These are phyloP conservation scores for Craseonycteris thonglongyai DNA, from an alignment of 2,113 vertebrate species.

Conservation along the genomic window DNA sequence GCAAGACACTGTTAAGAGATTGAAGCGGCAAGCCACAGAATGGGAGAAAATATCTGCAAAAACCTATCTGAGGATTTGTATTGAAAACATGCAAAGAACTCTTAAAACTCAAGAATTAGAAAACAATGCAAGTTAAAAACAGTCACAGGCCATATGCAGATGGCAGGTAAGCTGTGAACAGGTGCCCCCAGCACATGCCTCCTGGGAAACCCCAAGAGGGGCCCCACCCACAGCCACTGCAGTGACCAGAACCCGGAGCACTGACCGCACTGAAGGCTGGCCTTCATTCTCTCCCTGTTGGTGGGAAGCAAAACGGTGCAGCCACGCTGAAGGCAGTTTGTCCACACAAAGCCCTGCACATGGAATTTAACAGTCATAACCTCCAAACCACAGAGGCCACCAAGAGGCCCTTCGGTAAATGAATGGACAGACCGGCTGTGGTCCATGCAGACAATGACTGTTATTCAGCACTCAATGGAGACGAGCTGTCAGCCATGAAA, in stretches of 20 bases:
- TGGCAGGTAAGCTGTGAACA: neutral
- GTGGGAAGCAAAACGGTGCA: rapidly evolving
- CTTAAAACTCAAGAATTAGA: neutral
- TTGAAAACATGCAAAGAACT: neutral
- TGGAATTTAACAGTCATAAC: neutral
- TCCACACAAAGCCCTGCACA: neutral
- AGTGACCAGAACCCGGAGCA: neutral
- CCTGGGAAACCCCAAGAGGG: too few relatives aligned
- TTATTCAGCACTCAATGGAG: too few relatives aligned
- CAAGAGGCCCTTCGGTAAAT: neutral
- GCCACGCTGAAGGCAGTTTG: neutral
- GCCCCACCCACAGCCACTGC: rapidly evolving
- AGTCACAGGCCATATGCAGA: neutral
- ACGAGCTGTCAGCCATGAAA: rapidly evolving
- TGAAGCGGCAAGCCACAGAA: neutral
- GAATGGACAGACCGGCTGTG: neutral
- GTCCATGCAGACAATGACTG: neutral
- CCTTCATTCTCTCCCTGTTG: rapidly evolving
- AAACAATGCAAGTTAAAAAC: neutral
- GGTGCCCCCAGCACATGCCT: too few relatives aligned
- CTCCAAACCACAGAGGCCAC: neutral
- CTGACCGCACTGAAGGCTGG: rapidly evolving
- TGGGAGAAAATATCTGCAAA: neutral
- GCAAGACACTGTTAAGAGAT: rapidly evolving
- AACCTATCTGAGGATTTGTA: neutral